Percentiles rank a stretch among this genome's conserved stretches.
phyloP scores from a whole-genome alignment of 2,888 invertebrate genomes.

The Brachyptera risi region DNA sequence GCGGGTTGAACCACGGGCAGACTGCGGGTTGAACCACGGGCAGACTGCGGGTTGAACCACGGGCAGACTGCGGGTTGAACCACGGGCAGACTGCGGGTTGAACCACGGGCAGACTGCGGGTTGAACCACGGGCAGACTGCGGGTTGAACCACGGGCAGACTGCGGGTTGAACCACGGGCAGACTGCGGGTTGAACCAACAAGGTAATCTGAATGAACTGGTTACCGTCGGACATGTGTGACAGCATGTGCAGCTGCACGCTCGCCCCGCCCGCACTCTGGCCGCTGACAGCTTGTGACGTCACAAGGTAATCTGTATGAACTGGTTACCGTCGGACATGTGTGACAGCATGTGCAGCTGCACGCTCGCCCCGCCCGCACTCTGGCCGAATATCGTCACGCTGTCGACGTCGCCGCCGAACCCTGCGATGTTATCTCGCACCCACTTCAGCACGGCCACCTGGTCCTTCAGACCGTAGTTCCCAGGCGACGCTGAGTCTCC shows the following conservation, averaged over 20 bases:
- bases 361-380: constrained; percentile 8
- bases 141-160: background rate
- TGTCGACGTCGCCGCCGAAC: constrained; percentile 7
- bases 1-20: too few relatives aligned
- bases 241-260: constrained; percentile 1
- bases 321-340: background rate
- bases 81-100: too few relatives aligned
- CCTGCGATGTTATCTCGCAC: constrained; percentile 24
- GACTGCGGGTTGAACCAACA: background rate
- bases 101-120: too few relatives aligned
- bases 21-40: too few relatives aligned
- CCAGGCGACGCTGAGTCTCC: constrained; percentile 59
- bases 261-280: constrained; percentile 6
- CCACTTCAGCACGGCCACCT: constrained; percentile 31
- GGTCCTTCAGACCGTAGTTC: constrained; percentile 59
- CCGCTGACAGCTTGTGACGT: too few relatives aligned
- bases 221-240: constrained; percentile 1
- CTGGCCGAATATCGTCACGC: constrained; percentile 13
- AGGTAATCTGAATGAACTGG: background rate
- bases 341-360: background rate
- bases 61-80: too few relatives aligned
- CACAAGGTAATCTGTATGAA: background rate
- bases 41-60: too few relatives aligned
- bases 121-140: too few relatives aligned
- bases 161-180: background rate